Percentiles rank a stretch among this genome's conserved stretches.
These are phyloP conservation scores for Tridacna gigas DNA, from an alignment of 2,888 invertebrate species.

Conservation along the genomic window DNA sequence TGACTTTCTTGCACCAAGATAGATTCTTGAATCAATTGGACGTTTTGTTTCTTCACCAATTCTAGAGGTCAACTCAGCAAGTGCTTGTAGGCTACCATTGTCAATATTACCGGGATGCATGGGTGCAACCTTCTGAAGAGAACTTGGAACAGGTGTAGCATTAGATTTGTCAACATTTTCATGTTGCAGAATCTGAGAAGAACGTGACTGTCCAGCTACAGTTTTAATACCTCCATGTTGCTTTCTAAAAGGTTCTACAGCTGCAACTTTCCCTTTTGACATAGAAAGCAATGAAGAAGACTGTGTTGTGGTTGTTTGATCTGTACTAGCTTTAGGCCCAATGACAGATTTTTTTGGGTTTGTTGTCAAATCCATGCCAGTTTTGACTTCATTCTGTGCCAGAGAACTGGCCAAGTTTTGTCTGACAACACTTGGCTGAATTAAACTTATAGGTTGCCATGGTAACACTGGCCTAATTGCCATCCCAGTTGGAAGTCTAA, in stretches of 20 bases:
- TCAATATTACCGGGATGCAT: not conserved
- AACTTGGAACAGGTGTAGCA: not conserved
- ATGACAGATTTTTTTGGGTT: not conserved
- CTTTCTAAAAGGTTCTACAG: not conserved
- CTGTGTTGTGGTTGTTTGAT: not conserved
- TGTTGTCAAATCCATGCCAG: not conserved
- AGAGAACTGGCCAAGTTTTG: not conserved
- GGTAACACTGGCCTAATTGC: constrained; percentile 7
- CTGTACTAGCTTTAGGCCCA: not conserved
- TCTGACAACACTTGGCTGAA: not conserved
- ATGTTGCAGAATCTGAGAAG: not conserved
- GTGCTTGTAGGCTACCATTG: constrained; percentile 5
- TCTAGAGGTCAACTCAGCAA: not conserved
- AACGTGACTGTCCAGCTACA: not conserved
- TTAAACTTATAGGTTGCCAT: not conserved
- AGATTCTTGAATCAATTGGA: not conserved
- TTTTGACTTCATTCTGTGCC: not conserved
- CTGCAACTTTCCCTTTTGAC: not conserved
- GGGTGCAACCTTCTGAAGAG: not conserved
- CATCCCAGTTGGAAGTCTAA: constrained; percentile 2
- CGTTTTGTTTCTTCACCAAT: not conserved
- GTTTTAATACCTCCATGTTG: not conserved
- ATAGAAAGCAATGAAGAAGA: not conserved
- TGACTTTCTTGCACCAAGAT: constrained; percentile 3
- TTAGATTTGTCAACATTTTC: not conserved